Evolutionary conservation across 2,888 invertebrate species (phyloP).

Genomic region (Onchidella celtica): DNA sequence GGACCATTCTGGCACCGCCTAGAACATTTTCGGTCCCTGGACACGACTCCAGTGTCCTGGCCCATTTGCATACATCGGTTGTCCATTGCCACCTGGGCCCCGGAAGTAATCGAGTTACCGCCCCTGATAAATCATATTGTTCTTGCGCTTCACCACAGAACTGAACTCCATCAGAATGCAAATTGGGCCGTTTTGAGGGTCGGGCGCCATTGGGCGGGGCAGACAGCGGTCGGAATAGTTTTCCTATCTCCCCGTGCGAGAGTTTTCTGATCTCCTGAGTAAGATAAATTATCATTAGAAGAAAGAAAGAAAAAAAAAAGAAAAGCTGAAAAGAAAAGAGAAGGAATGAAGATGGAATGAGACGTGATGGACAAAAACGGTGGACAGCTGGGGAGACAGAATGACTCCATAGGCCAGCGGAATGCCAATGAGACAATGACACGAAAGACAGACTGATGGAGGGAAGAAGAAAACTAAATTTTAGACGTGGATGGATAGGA

Average conservation of each 20-base stretch:
- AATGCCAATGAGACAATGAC: no score
- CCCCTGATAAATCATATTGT: constrained; percentile 31
- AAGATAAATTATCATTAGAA: no score
- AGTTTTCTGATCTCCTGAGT: background rate
- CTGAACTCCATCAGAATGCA: constrained; percentile 9
- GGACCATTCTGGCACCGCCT: background rate
- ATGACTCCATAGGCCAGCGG: no score
- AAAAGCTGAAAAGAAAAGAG: background rate
- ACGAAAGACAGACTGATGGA: no score
- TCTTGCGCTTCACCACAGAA: background rate
- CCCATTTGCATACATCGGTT: constrained; percentile 23
- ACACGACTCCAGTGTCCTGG: background rate
- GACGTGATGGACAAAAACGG: background rate
- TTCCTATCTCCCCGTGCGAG: background rate
- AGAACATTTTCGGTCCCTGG: background rate
- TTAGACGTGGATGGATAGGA: no score
- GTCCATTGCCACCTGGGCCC: background rate
- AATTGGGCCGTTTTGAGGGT: constrained; percentile 4
- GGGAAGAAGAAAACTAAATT: no score
- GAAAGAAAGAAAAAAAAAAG: no score
- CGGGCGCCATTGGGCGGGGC: no score
- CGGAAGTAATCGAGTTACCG: constrained; percentile 15
- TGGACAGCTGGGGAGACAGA: no score
- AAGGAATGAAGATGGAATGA: background rate
- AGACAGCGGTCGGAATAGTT: background rate